Conservation (phyloP, 2,113 vertebrate species). For the Opisthocomus hoazin region DNA sequence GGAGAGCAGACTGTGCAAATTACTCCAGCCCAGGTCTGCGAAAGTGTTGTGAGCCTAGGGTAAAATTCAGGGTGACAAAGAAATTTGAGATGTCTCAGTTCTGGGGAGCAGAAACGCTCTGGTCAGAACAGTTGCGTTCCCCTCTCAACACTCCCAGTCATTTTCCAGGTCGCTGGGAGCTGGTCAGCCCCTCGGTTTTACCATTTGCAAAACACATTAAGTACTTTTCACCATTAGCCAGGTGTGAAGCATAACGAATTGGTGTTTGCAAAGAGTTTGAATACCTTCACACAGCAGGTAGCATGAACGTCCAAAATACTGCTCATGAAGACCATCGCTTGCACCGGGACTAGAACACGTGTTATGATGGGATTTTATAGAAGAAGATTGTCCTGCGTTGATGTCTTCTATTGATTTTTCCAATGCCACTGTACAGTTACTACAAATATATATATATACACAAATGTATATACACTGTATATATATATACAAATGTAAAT, state of each 20-base stretch:
- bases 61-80: not conserved
- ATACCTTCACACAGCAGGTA: not conserved
- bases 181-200: not conserved
- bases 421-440: not conserved
- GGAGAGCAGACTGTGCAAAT: not conserved
- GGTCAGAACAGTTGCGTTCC: not conserved
- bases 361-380: not conserved
- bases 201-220: not conserved
- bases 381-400: not conserved
- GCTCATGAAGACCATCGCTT: not conserved
- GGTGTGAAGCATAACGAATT: not conserved
- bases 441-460: too few species aligned
- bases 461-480: too few species aligned
- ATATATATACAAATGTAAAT: too few species aligned
- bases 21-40: not conserved
- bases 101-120: not conserved
- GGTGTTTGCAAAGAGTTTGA: not conserved
- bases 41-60: not conserved
- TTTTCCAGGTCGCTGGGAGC: not conserved
- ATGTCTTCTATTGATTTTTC: not conserved
- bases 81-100: not conserved
- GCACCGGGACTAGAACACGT: not conserved
- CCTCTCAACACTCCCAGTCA: not conserved
- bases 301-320: not conserved
- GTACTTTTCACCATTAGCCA: not conserved